Base-by-base conservation (phyloP, 2,888 invertebrate species). In the Euplagia quadripunctaria region DNA sequence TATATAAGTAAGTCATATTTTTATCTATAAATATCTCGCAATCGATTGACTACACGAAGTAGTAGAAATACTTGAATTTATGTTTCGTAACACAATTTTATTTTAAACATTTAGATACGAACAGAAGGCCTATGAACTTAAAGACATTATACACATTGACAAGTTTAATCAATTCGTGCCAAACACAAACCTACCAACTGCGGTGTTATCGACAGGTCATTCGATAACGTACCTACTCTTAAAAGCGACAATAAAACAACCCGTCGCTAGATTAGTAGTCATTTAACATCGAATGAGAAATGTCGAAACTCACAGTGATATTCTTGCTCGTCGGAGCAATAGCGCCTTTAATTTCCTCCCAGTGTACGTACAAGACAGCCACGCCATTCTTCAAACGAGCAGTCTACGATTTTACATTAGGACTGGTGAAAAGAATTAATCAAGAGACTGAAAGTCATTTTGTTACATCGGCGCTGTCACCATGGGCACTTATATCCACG, bases 371-470 rank as follows among this genome's bases (percentile, higher is more conserved):
- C 4, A 73, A 85, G 31, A 87, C 55, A 1, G 90, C 91, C 0
- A 76, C 76, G 1, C 77, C 79, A 0, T 78, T 73, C 11, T 87
- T 91, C 75, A 87, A 86, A 70, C 80, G 90, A 68, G 87, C 92
- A 0, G 76, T 91, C 7, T 91, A 89, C 81, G 89, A 91, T n/a
- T 93, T 92, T 61, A 86, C 90, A 0, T 72, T 87, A 42, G 84
- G 89, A 12, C 78, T 93, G 46, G 81, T 87, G 9, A 79, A 76
- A 17, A 85, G 92, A 72, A 84, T 92, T 11, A 88, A 86, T 8
- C 75, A 88, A 58, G 93, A 94, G 20, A 92, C 90, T 0, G 94
- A 94, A 0, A 89, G 91, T 42, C 95, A 95, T 69, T 95, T 94
- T 79, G 85, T 94, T 0, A 79, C 90, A 0, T 94, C 94, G 0